phyloP scores from a whole-genome alignment of 2,888 invertebrate species.

The Crepidodera aurea region DNA sequence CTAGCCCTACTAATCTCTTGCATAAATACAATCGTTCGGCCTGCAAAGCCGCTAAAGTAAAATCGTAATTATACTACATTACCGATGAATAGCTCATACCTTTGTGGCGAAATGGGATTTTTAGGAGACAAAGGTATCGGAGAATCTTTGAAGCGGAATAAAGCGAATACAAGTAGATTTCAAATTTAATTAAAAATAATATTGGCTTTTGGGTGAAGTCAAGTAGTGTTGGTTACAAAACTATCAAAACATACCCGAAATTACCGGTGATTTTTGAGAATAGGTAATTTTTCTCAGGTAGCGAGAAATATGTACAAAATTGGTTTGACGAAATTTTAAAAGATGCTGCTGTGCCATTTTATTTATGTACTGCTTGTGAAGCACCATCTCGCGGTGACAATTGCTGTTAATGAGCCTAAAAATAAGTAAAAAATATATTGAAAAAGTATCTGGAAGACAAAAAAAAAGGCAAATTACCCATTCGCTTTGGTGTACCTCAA shows the following conservation, averaged over 20 bases:
- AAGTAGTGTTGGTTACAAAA: conserved; percentile 34
- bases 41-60: conserved; percentile 42
- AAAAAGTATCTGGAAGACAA: no score
- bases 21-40: conserved; percentile 48
- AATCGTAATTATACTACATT: conserved; percentile 43
- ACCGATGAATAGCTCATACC: conserved; percentile 29
- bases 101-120: conserved; percentile 38
- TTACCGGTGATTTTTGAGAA: neutral
- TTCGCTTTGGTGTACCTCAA: no score
- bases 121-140: conserved; percentile 19
- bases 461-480: no score
- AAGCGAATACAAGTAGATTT: conserved; percentile 22
- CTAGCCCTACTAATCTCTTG: conserved; percentile 48
- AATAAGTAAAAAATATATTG: no score
- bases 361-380: no score
- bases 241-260: conserved; percentile 36
- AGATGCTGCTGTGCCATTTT: no score
- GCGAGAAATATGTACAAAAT: neutral
- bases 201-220: conserved; percentile 37
- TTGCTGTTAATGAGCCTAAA: no score
- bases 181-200: conserved; percentile 39
- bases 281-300: conserved; percentile 10
- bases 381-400: no score
- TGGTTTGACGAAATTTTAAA: no score
- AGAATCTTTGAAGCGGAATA: conserved; percentile 16